These are phyloP conservation scores for Trididemnum clinides DNA, from an alignment of 23 tunicate species.

Conservation along the genomic window DNA sequence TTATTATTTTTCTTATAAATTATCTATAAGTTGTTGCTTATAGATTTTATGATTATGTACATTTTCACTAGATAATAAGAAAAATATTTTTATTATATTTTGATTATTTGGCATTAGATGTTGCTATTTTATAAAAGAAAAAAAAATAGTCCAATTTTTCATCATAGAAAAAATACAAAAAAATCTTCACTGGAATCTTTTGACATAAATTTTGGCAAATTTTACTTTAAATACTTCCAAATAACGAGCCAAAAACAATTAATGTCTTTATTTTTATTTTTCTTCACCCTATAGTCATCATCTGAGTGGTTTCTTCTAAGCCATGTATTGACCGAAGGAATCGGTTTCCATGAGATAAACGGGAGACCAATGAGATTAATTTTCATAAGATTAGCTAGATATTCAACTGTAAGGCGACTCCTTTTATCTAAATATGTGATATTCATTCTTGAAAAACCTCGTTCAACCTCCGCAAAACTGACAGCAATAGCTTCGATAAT, in stretches of 20 bases:
- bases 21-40: too few relatives aligned
- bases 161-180: background rate
- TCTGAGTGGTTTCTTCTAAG: constrained; percentile 19
- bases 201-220: too few relatives aligned
- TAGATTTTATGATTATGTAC: too few relatives aligned
- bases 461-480: constrained; percentile 3
- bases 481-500: constrained; percentile 13
- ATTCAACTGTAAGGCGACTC: background rate
- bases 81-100: too few relatives aligned
- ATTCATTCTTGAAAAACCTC: constrained; percentile 16
- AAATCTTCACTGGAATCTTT: background rate
- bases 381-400: constrained; percentile 15
- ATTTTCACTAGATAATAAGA: too few relatives aligned
- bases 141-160: background rate
- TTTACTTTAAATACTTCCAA: background rate
- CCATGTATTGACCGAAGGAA: constrained; percentile 16
- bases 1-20: too few relatives aligned
- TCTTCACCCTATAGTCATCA: constrained; percentile 12
- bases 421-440: constrained; percentile 22
- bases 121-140: background rate
- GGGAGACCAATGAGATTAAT: constrained; percentile 34
- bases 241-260: background rate
- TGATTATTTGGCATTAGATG: too few relatives aligned
- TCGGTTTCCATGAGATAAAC: constrained; percentile 3
- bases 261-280: too few relatives aligned